Evolutionary conservation across 2,888 invertebrate genomes (phyloP), one percentile per base, ranked within the genome.

Genomic region (Pammene aurita): DNA sequence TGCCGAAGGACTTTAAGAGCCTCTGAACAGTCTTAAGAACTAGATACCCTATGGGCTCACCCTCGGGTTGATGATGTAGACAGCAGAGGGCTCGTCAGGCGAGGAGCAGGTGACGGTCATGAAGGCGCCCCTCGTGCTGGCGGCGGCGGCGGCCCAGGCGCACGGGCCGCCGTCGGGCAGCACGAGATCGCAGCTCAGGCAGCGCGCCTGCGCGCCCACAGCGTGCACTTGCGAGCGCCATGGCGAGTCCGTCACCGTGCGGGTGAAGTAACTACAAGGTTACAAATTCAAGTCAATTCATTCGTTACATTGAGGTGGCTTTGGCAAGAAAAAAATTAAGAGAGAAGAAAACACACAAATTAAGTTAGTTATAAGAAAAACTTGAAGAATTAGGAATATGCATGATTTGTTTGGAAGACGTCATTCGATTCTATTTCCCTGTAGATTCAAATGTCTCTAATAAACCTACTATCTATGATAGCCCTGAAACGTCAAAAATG

Each of bases 101-200:
- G 96, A 97, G 13, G 87, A 87, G 82, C 98, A 98, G 13, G 93
- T 93, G 75, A 97, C 88, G 5, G 95, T 93, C 77, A 95, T 95
- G 86, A 94, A 95, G 0, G 94, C 92, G n/a, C 93, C 94, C 10
- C 88, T 90, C 7, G 84, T 90, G 76, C 96, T 96, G 76, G 96
- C 94, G 0, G 92, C 88, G 0, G 94, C 95, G 0, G 88, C 77
- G 13, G 94, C 95, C 84, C 94, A 95, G 2, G 86, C 82, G 80
- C 97, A 97, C 0, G 74, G 71, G 0, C 84, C 90, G 26, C 94
- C 94, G 66, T 94, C 94, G 0, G 93, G 94, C 78, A 95, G 93
- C 50, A 72, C 74, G 11, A 94, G 80, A 11, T 84, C 77, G 83
- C 98, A 98, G 16, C 97, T 96, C 41, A 97, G 80, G 84, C 97